Base-by-base conservation (phyloP, 1,140 invertebrate species). In the Pygmarrhopalites habei region DNA sequence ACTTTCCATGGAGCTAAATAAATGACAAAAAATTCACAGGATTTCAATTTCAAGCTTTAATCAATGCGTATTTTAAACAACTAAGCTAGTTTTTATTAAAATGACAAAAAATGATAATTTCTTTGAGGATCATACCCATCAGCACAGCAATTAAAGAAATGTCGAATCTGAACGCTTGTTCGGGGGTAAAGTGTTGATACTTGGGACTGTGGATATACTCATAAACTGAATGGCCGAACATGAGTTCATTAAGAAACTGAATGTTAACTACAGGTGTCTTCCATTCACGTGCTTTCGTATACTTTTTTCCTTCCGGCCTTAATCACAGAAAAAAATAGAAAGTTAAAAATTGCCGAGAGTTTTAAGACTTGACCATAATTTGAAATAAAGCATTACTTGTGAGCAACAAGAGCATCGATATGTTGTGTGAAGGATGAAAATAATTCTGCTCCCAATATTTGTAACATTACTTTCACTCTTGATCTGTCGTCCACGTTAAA, bases 231-330 rank as follows among this genome's bases (percentile, higher is more conserved):
- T 94, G 88, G 1, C 94, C 95, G 62, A 96, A 85, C 67, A 96
- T 80, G 41, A 98, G 81, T 75, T 98, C 94, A 58, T 88, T 92
- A 46, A 98, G 77, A 94, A 95, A 98, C 64, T 89, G 85, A 7
- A 88, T 86, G 76, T 94, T 97, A 0, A 98, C 92, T 2, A 92
- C 84, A 17, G 89, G 86, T 35, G 80, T 79, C 26, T 76, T 75
- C 89, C 91, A 97, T 75, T 96, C 90, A 47, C 89, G 83, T 0
- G 95, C 94, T 71, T 90, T 89, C 68, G 85, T 80, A 77, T 87
- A 94, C 76, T 97, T 97, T 51, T 79, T 78, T 30, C 92, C 92
- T 70, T 93, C 90, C 0, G 85, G 82, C 69, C 90, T 91, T n/a
- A n/a, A n/a, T n/a, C n/a, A n/a, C n/a, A n/a, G n/a, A n/a, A n/a